Evolutionary conservation across 2,113 vertebrate genomes (phyloP).

Genomic region (Oryzias celebensis): DNA sequence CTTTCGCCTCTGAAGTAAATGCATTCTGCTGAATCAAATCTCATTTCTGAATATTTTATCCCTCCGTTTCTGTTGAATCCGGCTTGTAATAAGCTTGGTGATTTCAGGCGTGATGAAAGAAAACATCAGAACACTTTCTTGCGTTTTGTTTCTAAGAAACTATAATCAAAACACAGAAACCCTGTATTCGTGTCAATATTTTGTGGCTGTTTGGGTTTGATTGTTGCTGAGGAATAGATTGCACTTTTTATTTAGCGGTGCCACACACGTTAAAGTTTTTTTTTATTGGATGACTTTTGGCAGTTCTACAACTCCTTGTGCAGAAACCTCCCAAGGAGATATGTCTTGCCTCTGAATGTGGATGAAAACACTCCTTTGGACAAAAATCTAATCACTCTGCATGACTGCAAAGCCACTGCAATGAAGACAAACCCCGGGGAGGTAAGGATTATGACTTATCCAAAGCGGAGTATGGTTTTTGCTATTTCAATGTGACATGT

Average conservation of each 20-base stretch:
- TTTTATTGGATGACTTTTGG: constrained; percentile 30
- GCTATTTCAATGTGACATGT: constrained; percentile 9
- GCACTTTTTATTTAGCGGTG: constrained; percentile 8
- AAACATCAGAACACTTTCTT: constrained; percentile 10
- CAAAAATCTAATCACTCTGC: constrained; percentile 80
- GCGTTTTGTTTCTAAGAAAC: neutral
- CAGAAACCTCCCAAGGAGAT: constrained; percentile 84
- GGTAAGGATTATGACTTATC: constrained; percentile 62
- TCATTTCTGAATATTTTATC: neutral
- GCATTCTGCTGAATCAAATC: neutral
- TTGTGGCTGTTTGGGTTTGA: constrained; percentile 10
- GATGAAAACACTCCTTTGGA: constrained; percentile 69
- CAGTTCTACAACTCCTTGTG: constrained; percentile 81
- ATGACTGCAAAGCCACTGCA: constrained; percentile 78
- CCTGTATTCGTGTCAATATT: constrained; percentile 3
- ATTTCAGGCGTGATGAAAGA: constrained; percentile 13
- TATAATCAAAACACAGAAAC: constrained; percentile 16
- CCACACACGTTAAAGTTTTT: neutral
- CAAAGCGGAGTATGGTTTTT: neutral
- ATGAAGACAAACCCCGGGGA: constrained; percentile 76
- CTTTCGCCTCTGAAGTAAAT: constrained; percentile 1
- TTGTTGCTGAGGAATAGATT: constrained; percentile 3
- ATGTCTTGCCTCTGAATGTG: constrained; percentile 85
- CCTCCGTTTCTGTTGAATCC: constrained; percentile 6
- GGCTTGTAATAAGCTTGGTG: constrained; percentile 9